Conservation (phyloP, 2,888 invertebrate genomes). For the Bimastos eiseni region DNA sequence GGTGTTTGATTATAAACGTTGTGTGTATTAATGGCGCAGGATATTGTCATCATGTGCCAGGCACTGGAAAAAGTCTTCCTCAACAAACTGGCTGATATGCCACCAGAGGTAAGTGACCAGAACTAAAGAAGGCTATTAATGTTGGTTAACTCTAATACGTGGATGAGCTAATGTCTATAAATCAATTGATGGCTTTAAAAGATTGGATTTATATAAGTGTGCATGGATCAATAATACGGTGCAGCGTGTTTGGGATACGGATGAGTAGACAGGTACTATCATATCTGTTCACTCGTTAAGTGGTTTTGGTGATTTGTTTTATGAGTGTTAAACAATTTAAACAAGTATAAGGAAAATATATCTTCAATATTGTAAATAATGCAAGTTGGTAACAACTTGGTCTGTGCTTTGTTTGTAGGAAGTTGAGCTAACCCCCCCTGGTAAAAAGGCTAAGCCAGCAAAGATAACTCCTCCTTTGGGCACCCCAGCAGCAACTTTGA, state of each 20-base stretch:
- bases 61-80: constrained; percentile 88
- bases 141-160: not conserved
- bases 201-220: too few species aligned
- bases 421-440: not conserved
- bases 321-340: not conserved
- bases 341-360: not conserved
- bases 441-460: not conserved
- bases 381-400: not conserved
- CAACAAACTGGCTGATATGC: constrained; percentile 89
- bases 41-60: constrained; percentile 97
- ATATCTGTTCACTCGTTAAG: not conserved
- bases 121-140: not conserved
- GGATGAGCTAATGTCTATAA: not conserved
- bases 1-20: not conserved
- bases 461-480: not conserved
- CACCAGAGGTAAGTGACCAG: constrained; percentile 73
- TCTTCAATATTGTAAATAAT: not conserved
- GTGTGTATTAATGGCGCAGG: constrained; percentile 61
- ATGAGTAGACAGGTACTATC: not conserved
- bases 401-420: not conserved
- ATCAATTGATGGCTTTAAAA: too few species aligned
- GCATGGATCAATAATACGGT: not conserved
- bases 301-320: not conserved
- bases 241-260: not conserved
- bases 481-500: not conserved